Base-by-base conservation (phyloP, 2,797 vertebrate genomes). In the Oreortyx pictus region DNA sequence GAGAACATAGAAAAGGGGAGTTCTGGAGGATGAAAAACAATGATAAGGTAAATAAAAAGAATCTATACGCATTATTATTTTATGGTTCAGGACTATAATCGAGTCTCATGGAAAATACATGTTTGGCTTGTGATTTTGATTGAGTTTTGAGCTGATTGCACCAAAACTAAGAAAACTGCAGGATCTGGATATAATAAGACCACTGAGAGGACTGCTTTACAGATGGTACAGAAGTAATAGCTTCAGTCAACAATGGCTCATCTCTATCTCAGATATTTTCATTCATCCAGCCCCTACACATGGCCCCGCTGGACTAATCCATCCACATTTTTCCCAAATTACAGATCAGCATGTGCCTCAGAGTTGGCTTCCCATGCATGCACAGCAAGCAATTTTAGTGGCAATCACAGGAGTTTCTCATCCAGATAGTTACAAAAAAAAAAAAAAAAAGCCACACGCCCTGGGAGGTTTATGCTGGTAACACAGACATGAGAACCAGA, bases 391-490 rank as follows among this genome's bases (percentile, higher is more conserved):
- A 59, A 76, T 84, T 84, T 56, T 46, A 39, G n/a, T 61, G 52
- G 24, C 27, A 84, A 66, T 86, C 67, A 41, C 39, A 23, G 59
- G 56, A 73, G 15, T 62, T 79, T 66, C 39, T 66, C 44, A 57
- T 61, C 67, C 78, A 89, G 67, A 43, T 3, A 12, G 31, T 43
- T 43, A 77, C 33, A 44, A 49, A 57, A 80, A 91, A 50, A 91
- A 54, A 2, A 49, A 61, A 80, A 91, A 76, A 91, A 54, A 3
- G 0, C 23, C 62, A 67, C 73, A 35, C 17, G 15, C 3, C 37
- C 62, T 29, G 39, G 33, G 80, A 46, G 66, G 86, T 59, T 88
- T 71, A 22, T 79, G 78, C 88, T 76, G 61, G 31, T 60, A 37
- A 44, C 5, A 7, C 1, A 19, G 50, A 14, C 50, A 66, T 0